A percentile compares a stretch with the other conserved stretches of the same genome.
Evolutionary conservation across 2,113 vertebrate genomes (phyloP).

Genomic region (rabbit (Oryctolagus cuniculus)): DNA sequence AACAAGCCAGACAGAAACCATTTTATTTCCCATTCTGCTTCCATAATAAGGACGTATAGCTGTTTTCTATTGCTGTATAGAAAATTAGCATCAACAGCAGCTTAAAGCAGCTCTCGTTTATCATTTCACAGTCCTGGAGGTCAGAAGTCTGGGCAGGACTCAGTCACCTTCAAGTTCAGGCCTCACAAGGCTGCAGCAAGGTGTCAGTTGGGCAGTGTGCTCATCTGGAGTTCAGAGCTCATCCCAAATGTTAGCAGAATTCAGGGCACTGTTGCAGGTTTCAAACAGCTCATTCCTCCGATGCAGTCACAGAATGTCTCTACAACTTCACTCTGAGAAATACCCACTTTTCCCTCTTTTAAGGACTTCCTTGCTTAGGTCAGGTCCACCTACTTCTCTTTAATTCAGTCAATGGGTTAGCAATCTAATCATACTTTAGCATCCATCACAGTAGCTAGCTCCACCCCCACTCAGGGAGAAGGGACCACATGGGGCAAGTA

Average conservation of each 20-base stretch:
- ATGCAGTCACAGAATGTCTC: neutral
- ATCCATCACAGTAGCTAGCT: neutral
- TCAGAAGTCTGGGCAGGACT: neutral
- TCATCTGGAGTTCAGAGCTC: neutral
- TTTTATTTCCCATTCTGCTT: neutral
- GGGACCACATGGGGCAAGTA: neutral
- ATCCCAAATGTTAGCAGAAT: neutral
- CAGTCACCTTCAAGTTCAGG: neutral
- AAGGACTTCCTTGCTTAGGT: neutral
- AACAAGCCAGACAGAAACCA: neutral
- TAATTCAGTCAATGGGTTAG: neutral
- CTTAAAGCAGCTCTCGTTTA: neutral
- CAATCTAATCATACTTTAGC: neutral
- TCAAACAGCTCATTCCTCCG: neutral
- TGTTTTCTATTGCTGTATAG: neutral
- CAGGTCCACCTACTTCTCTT: neutral
- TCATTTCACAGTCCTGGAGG: too few relatives aligned
- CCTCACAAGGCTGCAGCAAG: neutral
- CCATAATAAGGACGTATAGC: neutral
- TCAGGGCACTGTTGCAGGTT: neutral
- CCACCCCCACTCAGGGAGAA: neutral
- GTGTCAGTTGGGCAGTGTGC: neutral
- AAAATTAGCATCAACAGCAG: neutral
- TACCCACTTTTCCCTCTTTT: neutral
- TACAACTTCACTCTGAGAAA: neutral